phyloP scores from a whole-genome alignment of 2,113 vertebrate genomes.

The Triplophysa rosa region DNA sequence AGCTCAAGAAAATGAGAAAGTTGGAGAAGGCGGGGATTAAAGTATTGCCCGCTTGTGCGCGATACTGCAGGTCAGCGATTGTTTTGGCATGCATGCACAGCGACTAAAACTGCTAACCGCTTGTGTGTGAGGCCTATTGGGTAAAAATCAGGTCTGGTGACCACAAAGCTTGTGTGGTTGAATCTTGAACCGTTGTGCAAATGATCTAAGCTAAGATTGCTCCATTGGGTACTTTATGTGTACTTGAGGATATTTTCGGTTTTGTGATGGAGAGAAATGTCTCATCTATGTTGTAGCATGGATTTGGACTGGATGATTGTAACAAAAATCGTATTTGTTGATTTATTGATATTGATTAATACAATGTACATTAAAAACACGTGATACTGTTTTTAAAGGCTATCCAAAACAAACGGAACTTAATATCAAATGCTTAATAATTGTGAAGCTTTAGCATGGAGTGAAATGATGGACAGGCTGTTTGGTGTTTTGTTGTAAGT shows the following conservation, averaged over 20 bases:
- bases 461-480: neutral
- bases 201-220: neutral
- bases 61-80: slow-evolving; percentile 87
- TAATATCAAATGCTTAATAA: neutral
- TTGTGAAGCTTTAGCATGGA: neutral
- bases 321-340: too few relatives aligned
- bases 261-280: too few relatives aligned
- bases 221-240: neutral
- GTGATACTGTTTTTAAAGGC: too few relatives aligned
- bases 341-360: too few relatives aligned
- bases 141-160: slow-evolving; percentile 1
- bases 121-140: neutral
- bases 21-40: slow-evolving; percentile 88
- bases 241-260: neutral
- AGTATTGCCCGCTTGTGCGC: slow-evolving; percentile 84
- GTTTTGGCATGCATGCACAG: slow-evolving; percentile 10
- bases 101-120: slow-evolving; percentile 13
- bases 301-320: too few relatives aligned
- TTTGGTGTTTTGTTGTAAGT: too few relatives aligned
- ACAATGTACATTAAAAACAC: neutral
- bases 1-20: slow-evolving; percentile 78
- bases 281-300: too few relatives aligned
- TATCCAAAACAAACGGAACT: too few relatives aligned
- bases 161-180: neutral
- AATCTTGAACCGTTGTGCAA: neutral